Conservation (phyloP, 2,888 invertebrate species). For the Tetragnatha montana region DNA sequence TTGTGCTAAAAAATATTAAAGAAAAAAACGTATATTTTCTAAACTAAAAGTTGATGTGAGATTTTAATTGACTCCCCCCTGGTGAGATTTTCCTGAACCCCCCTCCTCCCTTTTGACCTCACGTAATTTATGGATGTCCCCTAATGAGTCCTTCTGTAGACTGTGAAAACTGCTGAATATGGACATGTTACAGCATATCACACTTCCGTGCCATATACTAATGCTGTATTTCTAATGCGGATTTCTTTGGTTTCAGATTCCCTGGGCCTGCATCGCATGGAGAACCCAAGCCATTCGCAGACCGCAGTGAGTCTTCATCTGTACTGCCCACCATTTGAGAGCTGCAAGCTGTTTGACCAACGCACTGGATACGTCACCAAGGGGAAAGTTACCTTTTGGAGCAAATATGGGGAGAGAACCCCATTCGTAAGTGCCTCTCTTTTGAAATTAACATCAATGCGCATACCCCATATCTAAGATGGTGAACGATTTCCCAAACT, state of each 20-base stretch:
- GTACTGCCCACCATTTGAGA: conserved; percentile 93
- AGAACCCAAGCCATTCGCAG: conserved; percentile 92
- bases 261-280: conserved; percentile 95
- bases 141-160: no score
- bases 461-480: neutral
- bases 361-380: conserved; percentile 86
- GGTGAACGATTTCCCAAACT: neutral
- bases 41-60: no score
- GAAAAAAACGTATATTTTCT: no score
- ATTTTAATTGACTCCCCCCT: no score
- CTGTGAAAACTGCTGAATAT: no score
- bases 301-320: conserved; percentile 94
- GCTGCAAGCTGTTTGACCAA: conserved; percentile 93
- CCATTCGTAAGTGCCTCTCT: conserved; percentile 72
- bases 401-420: conserved; percentile 88
- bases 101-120: no score
- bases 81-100: no score
- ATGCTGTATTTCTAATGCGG: no score
- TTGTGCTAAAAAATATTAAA: no score
- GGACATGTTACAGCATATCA: no score
- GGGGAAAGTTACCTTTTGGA: conserved; percentile 92
- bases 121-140: no score
- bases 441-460: neutral
- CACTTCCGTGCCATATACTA: no score
- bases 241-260: conserved; percentile 82